These are phyloP conservation scores for Chlamydotis undulata DNA, from an alignment of 2,113 vertebrate genomes.

Conservation along the genomic window DNA sequence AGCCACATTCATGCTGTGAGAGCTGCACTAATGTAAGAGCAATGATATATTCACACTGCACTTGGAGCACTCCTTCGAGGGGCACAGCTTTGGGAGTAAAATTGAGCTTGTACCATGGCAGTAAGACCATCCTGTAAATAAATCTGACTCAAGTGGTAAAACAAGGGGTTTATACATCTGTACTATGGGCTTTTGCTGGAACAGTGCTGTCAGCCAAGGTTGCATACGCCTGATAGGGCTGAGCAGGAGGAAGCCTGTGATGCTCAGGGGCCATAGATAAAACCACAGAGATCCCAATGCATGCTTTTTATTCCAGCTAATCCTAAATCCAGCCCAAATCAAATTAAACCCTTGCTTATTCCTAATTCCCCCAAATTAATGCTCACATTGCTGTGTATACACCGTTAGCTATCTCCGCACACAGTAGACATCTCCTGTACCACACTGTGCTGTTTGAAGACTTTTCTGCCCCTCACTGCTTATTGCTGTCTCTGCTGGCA, in stretches of 20 bases:
- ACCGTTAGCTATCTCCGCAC: background rate
- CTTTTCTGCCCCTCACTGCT: background rate
- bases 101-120: background rate
- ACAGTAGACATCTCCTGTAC: background rate
- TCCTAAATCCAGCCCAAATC: background rate
- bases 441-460: background rate
- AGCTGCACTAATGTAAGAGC: background rate
- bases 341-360: background rate
- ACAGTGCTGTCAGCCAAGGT: background rate
- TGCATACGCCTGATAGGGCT: accelerated
- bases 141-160: background rate
- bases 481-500: background rate
- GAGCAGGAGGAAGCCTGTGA: background rate
- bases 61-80: background rate
- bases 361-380: background rate
- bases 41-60: background rate
- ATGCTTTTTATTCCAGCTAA: background rate
- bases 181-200: background rate
- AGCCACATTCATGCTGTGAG: background rate
- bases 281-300: background rate
- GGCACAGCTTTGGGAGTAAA: background rate
- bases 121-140: background rate
- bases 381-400: background rate
- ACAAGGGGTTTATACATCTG: background rate
- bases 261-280: background rate